Base-by-base conservation (phyloP, 2,113 vertebrate genomes). In the Ceyx melanurus region DNA sequence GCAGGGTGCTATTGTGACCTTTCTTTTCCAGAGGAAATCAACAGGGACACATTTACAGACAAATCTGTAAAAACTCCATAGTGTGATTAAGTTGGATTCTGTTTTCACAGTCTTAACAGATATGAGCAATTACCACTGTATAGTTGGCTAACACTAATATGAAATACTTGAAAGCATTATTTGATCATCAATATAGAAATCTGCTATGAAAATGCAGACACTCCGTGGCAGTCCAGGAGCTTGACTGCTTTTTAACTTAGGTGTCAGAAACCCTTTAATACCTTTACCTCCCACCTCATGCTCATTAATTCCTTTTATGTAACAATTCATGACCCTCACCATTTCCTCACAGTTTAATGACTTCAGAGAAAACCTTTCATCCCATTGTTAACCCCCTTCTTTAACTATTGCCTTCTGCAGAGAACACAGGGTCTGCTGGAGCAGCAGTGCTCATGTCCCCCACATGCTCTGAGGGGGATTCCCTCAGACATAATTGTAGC, bases 281-380 rank as follows among this genome's bases (percentile, higher is more conserved):
- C 95, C 92, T 97, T 97, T 97, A 97, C 97, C 97, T 98, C 97
- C 97, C 96, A 98, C 95, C 97, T 97, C 97, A 97, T 96, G 96
- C 96, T 97, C 97, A 96, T 97, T 98, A 97, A 97, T 98, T 97
- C 98, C 97, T 96, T 97, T 97, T 97, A 96, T 97, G 97, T 97
- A 98, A 98, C 97, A 97, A 98, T 98, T 98, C 98, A 97, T 92
- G 97, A 97, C 95, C 97, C 97, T 98, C 97, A 97, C 97, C 97
- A 98, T 98, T 98, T 98, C 98, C 98, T 98, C 97, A 97, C 96
- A 97, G 96, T 98, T 98, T 98, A 98, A 98, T 97, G 97, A 97
- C 93, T 98, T 98, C 97, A 96, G 96, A 92, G 97, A 96, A 98
- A 97, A 92, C 95, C 97, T 98, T 99, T 99, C 97, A 98, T 98